A percentile compares a stretch with the other conserved stretches of the same genome.
Conservation (phyloP, 2,888 invertebrate species). For the Steinernema hermaphroditum region DNA sequence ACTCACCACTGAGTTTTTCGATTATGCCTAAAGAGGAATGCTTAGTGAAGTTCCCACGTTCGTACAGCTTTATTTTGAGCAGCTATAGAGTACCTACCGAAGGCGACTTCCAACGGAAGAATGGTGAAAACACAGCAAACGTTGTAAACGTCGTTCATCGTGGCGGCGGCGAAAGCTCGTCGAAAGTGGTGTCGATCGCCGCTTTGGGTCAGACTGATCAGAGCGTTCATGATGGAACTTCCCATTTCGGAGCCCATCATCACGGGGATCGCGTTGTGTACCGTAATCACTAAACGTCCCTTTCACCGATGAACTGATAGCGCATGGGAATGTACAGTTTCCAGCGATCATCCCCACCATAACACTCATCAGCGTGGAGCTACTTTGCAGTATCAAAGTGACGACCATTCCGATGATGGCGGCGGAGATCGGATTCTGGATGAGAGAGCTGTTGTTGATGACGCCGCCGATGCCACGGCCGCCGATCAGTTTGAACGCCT, state of each 20-base stretch:
- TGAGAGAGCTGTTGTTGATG: constrained; percentile 55
- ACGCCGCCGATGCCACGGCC: constrained; percentile 58
- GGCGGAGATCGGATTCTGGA: constrained; percentile 61
- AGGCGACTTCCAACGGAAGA: constrained; percentile 69
- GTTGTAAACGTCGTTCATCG: constrained; percentile 72
- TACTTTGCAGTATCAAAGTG: constrained; percentile 57
- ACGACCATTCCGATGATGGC: constrained; percentile 60
- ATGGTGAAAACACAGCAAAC: constrained; percentile 71
- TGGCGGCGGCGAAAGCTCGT: constrained; percentile 71
- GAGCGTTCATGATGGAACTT: constrained; percentile 71
- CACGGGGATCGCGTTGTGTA: constrained; percentile 70
- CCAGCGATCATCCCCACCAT: constrained; percentile 70
- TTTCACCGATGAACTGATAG: too few species aligned
- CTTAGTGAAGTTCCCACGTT: not conserved
- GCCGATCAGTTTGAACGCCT: constrained; percentile 57
- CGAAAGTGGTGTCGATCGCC: constrained; percentile 67
- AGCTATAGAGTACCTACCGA: too few species aligned
- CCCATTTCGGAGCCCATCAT: constrained; percentile 73
- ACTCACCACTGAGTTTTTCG: constrained; percentile 50
- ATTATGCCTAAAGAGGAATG: constrained; percentile 52
- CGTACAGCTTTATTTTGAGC: not conserved
- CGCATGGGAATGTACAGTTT: constrained; percentile 56
- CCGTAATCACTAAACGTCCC: constrained; percentile 64
- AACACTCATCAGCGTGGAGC: constrained; percentile 55
- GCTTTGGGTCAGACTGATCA: constrained; percentile 69